Conservation (phyloP, 2,888 invertebrate genomes). For the Lasioglossum lativentre region DNA sequence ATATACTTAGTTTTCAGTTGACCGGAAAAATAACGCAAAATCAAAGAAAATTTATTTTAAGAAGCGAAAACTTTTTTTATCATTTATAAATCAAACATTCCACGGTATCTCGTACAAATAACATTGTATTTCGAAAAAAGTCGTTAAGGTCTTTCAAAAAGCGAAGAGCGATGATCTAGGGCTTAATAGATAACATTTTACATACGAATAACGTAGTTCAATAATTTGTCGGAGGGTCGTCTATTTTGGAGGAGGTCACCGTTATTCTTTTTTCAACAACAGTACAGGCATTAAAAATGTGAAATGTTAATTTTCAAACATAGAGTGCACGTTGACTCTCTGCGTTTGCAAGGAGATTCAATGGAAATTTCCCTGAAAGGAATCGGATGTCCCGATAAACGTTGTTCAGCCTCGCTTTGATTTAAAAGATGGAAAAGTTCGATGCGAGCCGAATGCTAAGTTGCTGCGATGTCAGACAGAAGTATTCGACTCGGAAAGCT, state of each 20-base stretch:
- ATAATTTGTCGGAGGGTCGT: background rate
- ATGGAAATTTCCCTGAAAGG: background rate
- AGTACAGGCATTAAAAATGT: background rate
- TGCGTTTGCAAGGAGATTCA: background rate
- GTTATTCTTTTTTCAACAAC: background rate
- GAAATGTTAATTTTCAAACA: background rate
- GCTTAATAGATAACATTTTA: no score
- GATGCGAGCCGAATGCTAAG: background rate
- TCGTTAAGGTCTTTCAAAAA: no score
- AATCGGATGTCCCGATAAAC: background rate
- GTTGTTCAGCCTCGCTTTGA: background rate
- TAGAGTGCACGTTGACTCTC: no score
- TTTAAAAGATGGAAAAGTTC: slow-evolving; percentile 4
- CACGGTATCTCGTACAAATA: no score
- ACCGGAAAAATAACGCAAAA: background rate
- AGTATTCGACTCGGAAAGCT: slow-evolving; percentile 2
- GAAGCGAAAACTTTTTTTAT: background rate
- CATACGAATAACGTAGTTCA: background rate
- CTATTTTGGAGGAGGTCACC: no score
- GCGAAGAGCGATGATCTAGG: no score
- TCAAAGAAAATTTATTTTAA: background rate
- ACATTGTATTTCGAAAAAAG: no score
- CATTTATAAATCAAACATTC: no score
- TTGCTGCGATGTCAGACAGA: background rate
- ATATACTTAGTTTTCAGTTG: background rate